Base-by-base conservation (phyloP, 2,888 invertebrate genomes). In the Azorinus chamasolen region DNA sequence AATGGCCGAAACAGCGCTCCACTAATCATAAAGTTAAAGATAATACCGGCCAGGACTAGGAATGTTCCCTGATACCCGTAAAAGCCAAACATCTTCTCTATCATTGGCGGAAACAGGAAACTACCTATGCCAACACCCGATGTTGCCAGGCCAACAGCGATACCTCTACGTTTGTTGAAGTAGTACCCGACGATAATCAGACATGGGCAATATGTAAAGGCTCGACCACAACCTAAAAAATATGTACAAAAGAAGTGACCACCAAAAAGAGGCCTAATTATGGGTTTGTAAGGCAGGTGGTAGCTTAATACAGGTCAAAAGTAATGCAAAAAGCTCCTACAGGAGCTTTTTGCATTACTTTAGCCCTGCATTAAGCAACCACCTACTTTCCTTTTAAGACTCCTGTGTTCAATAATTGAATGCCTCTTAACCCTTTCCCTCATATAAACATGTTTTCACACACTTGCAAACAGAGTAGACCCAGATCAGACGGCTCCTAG, bases 81-180 rank as follows among this genome's bases (percentile, higher is more conserved):
- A 16, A 65, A 57, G 8, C 79, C 76, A 64, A 89, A 85, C 8
- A 86, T 24, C 4, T 77, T 27, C 54, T 89, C 87, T 5, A 87
- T 58, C 4, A 87, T 16, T 0, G 87, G 84, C 0, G 88, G 88
- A 6, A 88, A 59, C 4, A 85, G 22, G 71, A 89, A 87, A 12
- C 84, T 75, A 1, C 90, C 89, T 12, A 87, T 51, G 16, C 88
- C 89, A 53, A 89, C 89, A 2, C 90, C 90, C 1, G 88, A 83
- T 0, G 89, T 85, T 0, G 85, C 70, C 20, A 89, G 43, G 8
- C 89, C 89, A 10, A 84, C 80, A 5, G 87, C 88, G 8, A 86
- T 50, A 2, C 89, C 88, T 20, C 86, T 69, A 12, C 74, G 74
- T 45, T 87, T 88, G 65, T 88, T 84, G 72, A 90, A 89, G 61